These are phyloP conservation scores for Stichodactyla helianthus DNA, from an alignment of 64 coral and sea anemone species.

Conservation along the genomic window DNA sequence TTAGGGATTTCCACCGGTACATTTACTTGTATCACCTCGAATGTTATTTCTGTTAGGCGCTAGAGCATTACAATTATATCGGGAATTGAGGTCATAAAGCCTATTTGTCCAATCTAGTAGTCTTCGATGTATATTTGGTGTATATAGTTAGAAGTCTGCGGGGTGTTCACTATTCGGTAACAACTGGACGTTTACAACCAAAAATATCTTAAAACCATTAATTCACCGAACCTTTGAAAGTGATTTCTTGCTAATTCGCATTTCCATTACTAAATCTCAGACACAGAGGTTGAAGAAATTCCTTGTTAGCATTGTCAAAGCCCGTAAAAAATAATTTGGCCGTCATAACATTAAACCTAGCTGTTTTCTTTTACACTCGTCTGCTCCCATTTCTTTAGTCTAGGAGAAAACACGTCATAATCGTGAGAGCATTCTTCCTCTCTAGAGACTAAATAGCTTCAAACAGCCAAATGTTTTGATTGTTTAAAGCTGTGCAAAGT, in stretches of 20 bases:
- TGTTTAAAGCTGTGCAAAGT: background rate
- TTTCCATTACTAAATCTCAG: background rate
- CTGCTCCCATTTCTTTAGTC: background rate
- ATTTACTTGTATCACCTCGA: background rate
- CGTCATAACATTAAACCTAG: background rate
- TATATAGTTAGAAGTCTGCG: background rate
- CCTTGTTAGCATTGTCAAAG: background rate
- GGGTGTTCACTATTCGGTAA: background rate
- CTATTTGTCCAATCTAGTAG: background rate
- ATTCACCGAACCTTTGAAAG: background rate
- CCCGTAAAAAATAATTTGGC: background rate
- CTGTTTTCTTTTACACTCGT: background rate
- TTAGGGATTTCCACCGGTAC: background rate
- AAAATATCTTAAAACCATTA: background rate
- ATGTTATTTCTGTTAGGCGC: background rate
- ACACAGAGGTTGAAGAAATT: constrained; percentile 8
- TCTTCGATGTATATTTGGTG: background rate
- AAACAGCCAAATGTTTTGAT: background rate
- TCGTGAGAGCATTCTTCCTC: background rate
- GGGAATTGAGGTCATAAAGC: background rate
- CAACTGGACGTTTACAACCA: background rate
- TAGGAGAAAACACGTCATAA: background rate
- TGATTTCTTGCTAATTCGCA: background rate
- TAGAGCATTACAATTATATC: background rate
- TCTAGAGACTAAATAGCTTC: background rate